Base-by-base conservation (phyloP, 53 echinoderm and acorn worm genomes). In the Pentamera pediparva region DNA sequence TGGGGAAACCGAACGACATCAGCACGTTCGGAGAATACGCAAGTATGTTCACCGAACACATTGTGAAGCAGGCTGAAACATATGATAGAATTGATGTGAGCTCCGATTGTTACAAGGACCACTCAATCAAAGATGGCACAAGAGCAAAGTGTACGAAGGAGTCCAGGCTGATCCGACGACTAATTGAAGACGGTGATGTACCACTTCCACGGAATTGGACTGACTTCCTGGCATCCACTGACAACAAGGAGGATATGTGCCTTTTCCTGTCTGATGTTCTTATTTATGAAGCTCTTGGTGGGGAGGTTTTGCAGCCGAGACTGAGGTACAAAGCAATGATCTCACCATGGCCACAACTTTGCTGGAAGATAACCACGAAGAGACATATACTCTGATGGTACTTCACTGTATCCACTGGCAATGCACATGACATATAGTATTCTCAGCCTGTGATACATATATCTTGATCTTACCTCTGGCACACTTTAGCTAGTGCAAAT, bases 21-120 rank as follows among this genome's bases (percentile, higher is more conserved):
- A 32, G 18, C 39, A 58, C 59, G 26, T 65, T 78, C 48, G 78
- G 78, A 32, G 78, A 78, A 32, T 78, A 48, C 48, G 78, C 78
- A 50, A 35, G 62, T 43, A 36, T 45, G 41, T 80, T 74, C 39
- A 27, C 58, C 35, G 41, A 55, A 70, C 54, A 40, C 15, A 56
- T 80, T 37, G n/a, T n/a, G n/a, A n/a, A n/a, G n/a, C n/a, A n/a
- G n/a, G n/a, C n/a, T n/a, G n/a, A n/a, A n/a, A n/a, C n/a, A n/a
- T n/a, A n/a, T n/a, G n/a, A n/a, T n/a, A n/a, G n/a, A n/a, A n/a
- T n/a, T n/a, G n/a, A n/a, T n/a, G n/a, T n/a, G n/a, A n/a, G n/a
- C n/a, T n/a, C n/a, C n/a, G n/a, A n/a, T n/a, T n/a, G n/a, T n/a
- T n/a, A n/a, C 43, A 43, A 17, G 43, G 43, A 43, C 43, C 43